phyloP scores from a whole-genome alignment of 2,888 invertebrate genomes.

The Cataglyphis albicans region DNA sequence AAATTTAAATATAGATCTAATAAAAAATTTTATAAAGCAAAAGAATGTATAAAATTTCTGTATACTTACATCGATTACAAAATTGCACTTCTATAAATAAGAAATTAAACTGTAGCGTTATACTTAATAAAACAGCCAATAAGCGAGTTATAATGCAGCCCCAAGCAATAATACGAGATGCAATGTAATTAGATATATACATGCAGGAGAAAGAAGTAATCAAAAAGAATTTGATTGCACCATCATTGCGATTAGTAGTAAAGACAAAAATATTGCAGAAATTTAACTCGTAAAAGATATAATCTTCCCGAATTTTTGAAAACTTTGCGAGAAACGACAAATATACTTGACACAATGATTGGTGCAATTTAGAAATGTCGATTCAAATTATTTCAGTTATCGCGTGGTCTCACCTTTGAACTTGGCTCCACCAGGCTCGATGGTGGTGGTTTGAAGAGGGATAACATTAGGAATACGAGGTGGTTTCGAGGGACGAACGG shows the following conservation, averaged over 20 bases:
- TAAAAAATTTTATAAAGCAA: not conserved
- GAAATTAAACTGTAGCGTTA: not conserved
- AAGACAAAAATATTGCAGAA: not conserved
- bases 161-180: not conserved
- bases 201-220: constrained; percentile 8
- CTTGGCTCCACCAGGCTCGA: constrained; percentile 61
- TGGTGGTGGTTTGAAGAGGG: constrained; percentile 74
- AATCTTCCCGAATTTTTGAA: not conserved
- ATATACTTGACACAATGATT: constrained; percentile 10
- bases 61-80: constrained; percentile 2
- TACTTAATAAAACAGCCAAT: constrained; percentile 9
- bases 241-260: not conserved
- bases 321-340: not conserved
- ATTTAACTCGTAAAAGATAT: not conserved
- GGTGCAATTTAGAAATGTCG: not conserved
- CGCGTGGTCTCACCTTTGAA: constrained; percentile 79
- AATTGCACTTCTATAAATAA: not conserved
- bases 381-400: not conserved
- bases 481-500: constrained; percentile 81
- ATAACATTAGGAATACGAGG: constrained; percentile 78
- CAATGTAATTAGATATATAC: constrained; percentile 8
- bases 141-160: constrained; percentile 21
- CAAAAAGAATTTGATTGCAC: constrained; percentile 5
- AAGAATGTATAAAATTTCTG: not conserved
- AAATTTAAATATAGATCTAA: not conserved